These are phyloP conservation scores for Ormyrus labotus DNA, from an alignment of 2,888 invertebrate species.

Conservation along the genomic window DNA sequence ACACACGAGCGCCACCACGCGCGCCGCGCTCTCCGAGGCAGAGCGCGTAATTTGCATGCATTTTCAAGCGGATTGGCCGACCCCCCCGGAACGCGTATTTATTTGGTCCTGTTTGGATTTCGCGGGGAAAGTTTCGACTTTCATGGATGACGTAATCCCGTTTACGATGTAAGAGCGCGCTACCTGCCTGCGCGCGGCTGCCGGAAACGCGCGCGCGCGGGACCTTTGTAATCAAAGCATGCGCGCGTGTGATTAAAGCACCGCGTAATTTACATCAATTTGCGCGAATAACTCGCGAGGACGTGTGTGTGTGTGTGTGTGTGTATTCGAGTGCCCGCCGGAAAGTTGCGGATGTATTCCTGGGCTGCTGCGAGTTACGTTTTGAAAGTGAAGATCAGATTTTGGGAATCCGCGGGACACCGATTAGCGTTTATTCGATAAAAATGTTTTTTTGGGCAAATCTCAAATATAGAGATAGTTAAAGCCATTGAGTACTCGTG, in stretches of 20 bases:
- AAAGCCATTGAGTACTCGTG: too few species aligned
- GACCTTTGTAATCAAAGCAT: too few species aligned
- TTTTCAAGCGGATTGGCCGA: not conserved
- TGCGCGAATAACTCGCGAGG: not conserved
- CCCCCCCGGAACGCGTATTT: not conserved
- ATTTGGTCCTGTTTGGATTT: conserved; percentile 3
- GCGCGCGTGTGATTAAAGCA: not conserved
- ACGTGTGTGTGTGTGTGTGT: conserved; percentile 13
- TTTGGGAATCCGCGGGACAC: too few species aligned
- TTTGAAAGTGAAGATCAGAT: too few species aligned
- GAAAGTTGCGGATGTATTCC: conserved; percentile 12
- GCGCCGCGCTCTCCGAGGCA: not conserved
- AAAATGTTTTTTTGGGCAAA: not conserved
- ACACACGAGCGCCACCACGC: too few species aligned
- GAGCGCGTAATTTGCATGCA: conserved; percentile 7
- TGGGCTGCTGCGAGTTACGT: conserved; percentile 1
- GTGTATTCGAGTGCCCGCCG: conserved; percentile 8
- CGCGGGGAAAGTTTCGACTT: not conserved
- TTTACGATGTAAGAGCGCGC: not conserved
- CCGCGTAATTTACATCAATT: conserved; percentile 16
- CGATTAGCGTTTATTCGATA: not conserved
- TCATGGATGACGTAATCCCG: not conserved
- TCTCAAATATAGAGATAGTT: not conserved
- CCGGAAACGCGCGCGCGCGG: too few species aligned
- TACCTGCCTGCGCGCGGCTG: too few species aligned